These are phyloP conservation scores for Rhynchonycteris naso DNA, from an alignment of 2,797 vertebrate species.

Conservation along the genomic window DNA sequence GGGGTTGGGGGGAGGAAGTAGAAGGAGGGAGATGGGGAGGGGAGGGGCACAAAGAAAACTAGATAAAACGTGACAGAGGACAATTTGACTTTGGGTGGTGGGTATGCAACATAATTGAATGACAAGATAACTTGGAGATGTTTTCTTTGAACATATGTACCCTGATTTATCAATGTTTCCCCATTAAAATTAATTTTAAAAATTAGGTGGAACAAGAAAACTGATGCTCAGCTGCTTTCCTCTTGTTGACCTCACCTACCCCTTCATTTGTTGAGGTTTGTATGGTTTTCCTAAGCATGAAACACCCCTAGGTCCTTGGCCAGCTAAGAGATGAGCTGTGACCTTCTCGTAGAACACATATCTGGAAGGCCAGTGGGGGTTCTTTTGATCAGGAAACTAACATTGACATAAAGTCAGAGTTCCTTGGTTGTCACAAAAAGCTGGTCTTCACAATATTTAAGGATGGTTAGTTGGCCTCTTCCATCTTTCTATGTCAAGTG, in stretches of 20 bases:
- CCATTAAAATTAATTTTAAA: too few species aligned
- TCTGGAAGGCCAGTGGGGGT: neutral
- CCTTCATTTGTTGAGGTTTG: neutral
- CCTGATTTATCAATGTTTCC: too few species aligned
- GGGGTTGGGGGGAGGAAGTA: too few species aligned
- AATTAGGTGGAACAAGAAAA: neutral
- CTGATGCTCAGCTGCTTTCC: neutral
- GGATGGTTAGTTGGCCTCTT: neutral
- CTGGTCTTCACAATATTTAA: neutral
- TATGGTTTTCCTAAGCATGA: neutral
- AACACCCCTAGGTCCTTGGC: neutral
- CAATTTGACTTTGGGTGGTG: too few species aligned
- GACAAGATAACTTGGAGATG: too few species aligned
- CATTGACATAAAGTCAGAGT: constrained; percentile 20
- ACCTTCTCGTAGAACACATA: neutral
- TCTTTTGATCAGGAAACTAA: neutral
- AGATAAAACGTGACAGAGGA: too few species aligned
- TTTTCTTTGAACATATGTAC: too few species aligned
- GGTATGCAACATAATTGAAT: too few species aligned
- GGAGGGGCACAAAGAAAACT: too few species aligned
- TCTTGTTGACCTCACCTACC: too few species aligned
- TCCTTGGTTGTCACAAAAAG: neutral
- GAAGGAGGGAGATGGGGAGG: too few species aligned
- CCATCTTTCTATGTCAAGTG: constrained; percentile 1
- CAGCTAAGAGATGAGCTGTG: neutral